Percentiles rank a stretch among this genome's conserved stretches.
These are phyloP conservation scores for Drosophila macrothrix DNA, from an alignment of 2,888 invertebrate species.

Conservation along the genomic window DNA sequence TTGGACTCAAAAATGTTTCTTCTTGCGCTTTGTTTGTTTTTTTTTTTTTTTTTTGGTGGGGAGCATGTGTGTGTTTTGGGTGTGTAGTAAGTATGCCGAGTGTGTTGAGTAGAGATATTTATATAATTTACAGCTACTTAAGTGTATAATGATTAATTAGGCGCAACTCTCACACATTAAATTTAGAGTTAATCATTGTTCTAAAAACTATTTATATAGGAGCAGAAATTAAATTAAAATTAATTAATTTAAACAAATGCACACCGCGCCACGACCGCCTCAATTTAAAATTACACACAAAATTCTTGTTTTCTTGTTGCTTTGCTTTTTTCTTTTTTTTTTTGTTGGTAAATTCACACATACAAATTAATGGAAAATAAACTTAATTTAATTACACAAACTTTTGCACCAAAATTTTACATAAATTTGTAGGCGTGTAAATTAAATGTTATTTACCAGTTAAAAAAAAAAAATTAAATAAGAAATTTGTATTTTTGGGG, in stretches of 20 bases:
- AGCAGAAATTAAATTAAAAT: constrained; percentile 41
- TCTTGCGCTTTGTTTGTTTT: constrained; percentile 45
- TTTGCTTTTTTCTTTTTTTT: not conserved
- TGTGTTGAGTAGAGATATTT: constrained; percentile 6
- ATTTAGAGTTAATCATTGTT: constrained; percentile 47
- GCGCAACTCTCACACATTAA: constrained; percentile 52
- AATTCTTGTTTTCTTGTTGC: not conserved
- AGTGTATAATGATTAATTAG: constrained; percentile 46
- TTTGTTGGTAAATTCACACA: constrained; percentile 26
- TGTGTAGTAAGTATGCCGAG: not conserved
- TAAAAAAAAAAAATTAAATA: constrained; percentile 23
- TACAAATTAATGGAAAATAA: constrained; percentile 31
- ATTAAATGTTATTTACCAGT: constrained; percentile 74
- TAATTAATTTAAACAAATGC: constrained; percentile 32
- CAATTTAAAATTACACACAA: constrained; percentile 44
- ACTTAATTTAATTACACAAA: constrained; percentile 59
- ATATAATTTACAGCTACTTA: constrained; percentile 58
- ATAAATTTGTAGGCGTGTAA: constrained; percentile 48
- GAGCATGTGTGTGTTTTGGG: constrained; percentile 11
- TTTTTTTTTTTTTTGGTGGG: constrained; percentile 1
- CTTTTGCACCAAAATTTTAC: constrained; percentile 57
- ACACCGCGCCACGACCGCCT: constrained; percentile 59
- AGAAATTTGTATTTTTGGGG: constrained; percentile 8
- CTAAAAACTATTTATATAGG: constrained; percentile 18
- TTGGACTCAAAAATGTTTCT: constrained; percentile 68